Evolutionary conservation across 2,113 vertebrate species (phyloP), one percentile per base, ranked within the genome.

Genomic region (Neolamprologus devosi): DNA sequence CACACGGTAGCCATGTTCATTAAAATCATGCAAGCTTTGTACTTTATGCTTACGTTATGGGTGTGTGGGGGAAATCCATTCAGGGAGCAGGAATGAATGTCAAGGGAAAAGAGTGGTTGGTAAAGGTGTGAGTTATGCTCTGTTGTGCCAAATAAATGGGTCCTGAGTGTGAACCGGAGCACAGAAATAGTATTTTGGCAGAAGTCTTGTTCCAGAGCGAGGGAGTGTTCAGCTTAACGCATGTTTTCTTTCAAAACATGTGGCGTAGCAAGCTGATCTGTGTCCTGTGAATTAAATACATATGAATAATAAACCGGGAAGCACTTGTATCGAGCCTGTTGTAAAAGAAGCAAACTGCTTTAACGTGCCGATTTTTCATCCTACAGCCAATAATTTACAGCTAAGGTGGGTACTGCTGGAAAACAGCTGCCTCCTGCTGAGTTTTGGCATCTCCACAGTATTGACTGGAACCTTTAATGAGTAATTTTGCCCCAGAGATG

Each of bases 181-280:
- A 85, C 17, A 4, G 12, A 86, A 70, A 87, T 81, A 88, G 33
- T 57, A 54, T 79, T 78, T 78, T 92, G 80, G 85, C 81, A 84
- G 54, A 63, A 81, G 82, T 73, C 26, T 85, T 84, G 81, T 40
- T 92, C 84, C 73, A 45, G 17, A 57, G 57, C 49, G 65, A 73
- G 35, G 9, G 19, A 84, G 40, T 83, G 79, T 93, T 85, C 90
- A 80, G 73, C 73, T 81, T 57, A 82, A 86, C 26, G 11, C 5
- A 30, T 94, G 92, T 93, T 95, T 93, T 91, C 91, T 91, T 81
- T 93, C 17, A 81, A 93, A 93, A 91, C 84, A 90, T 42, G 42
- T 30, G 17, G 45, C 28, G 49, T 55, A 65, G 45, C 79, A 90
- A 81, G 81, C 51, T 88, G 68, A 90, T 82, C n/a, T 73, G 58